Evolutionary conservation across 1,140 invertebrate genomes (phyloP).

Genomic region (Cotesia vestalis): DNA sequence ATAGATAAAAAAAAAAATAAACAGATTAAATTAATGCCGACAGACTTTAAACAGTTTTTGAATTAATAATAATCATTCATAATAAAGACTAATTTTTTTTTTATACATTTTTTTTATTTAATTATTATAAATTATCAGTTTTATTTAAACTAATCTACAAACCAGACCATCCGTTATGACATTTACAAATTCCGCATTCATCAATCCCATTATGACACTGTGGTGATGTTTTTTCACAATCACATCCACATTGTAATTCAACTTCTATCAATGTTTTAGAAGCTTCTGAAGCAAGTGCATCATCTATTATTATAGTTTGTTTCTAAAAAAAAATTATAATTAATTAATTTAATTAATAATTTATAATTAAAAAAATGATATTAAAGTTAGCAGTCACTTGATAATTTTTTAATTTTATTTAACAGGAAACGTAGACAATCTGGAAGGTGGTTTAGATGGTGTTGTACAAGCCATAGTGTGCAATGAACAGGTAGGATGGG

Average conservation of each 20-base stretch:
- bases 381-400: neutral
- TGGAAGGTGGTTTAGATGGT: constrained; percentile 72
- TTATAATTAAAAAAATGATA: neutral
- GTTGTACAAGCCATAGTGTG: constrained; percentile 67
- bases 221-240: constrained; percentile 41
- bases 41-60: too few species aligned
- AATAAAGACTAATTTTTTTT: too few species aligned
- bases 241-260: constrained; percentile 48
- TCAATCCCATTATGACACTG: constrained; percentile 45
- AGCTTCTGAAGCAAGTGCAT: constrained; percentile 47
- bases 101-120: too few species aligned
- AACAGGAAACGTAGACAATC: constrained; percentile 67
- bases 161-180: constrained; percentile 49
- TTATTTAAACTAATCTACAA: constrained; percentile 28
- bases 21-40: too few species aligned
- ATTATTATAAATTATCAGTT: neutral
- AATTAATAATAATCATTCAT: too few species aligned
- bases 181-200: constrained; percentile 51
- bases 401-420: too few species aligned
- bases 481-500: constrained; percentile 69
- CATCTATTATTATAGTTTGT: constrained; percentile 45
- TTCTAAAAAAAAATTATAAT: constrained; percentile 34
- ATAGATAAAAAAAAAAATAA: too few species aligned
- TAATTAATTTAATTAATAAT: constrained; percentile 3
- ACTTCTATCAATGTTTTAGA: constrained; percentile 47